Base-by-base conservation (phyloP, 2,113 vertebrate species). In the Empidonax alnorum region DNA sequence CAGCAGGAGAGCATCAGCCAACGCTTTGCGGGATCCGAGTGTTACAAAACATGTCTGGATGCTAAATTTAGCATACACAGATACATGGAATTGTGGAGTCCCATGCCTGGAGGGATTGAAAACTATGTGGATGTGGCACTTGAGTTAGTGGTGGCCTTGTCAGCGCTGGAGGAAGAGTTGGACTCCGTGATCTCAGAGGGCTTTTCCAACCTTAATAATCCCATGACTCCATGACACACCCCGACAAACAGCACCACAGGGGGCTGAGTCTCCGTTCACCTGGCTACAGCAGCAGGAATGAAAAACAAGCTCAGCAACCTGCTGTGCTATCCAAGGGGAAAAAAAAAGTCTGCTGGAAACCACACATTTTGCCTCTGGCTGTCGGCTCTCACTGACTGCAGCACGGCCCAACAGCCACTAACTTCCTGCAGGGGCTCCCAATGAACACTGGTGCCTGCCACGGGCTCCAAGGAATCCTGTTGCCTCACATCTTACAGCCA, bases 381-480 rank as follows among this genome's bases (percentile, higher is more conserved):
- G 2, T 2, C 5, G 8, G 52, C 49, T 30, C 28, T 21, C 42
- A 21, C 31, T 0, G 0, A 58, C 50, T 71, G 72, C 62, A 66
- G 27, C 0, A 0, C 0, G 0, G 59, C 63, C n/a, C 63, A 47
- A 20, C 59, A 55, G 30, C 44, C 3, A 4, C 65, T n/a, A 5
- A 9, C 35, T n/a, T 2, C 1, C 63, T 77, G 17, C 68, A 37
- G 68, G 11, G 14, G 39, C 30, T n/a, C 21, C 33, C n/a, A 41
- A 14, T 1, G 10, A 83, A 80, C 80, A 65, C 23, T 3, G 35
- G 27, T 1, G 18, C 50, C 77, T 3, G 6, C 46, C 61, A 66
- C 53, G 53, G 72, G 62, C 56, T 72, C 46, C 66, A 23, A 69
- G 41, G 61, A 77, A 61, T 27, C 52, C 59, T 65, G 35, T 5